Percentiles rank a stretch among this genome's conserved stretches.
Evolutionary conservation across 2,888 invertebrate species (phyloP).

Genomic region (Hypercompe scribonia): DNA sequence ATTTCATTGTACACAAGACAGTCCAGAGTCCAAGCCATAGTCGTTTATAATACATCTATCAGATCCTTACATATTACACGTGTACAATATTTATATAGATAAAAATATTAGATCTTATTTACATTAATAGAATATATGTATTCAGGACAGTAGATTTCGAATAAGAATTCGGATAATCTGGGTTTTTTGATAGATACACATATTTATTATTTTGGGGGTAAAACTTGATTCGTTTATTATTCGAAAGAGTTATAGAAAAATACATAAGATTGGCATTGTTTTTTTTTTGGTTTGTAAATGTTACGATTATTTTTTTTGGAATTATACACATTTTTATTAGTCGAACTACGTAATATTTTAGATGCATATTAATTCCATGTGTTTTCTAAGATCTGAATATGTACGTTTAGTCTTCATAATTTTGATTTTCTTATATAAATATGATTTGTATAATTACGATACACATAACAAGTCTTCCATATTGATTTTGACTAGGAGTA

Average conservation of each 20-base stretch:
- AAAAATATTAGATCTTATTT: conserved; percentile 45
- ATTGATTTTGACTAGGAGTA: conserved; percentile 51
- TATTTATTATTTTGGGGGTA: neutral
- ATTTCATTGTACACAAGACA: conserved; percentile 28
- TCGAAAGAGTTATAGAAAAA: neutral
- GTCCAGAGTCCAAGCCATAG: conserved; percentile 39
- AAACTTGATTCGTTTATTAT: neutral
- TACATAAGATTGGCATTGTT: neutral
- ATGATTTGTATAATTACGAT: conserved; percentile 7
- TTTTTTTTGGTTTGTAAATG: neutral
- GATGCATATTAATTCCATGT: neutral
- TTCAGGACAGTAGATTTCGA: neutral
- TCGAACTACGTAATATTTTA: neutral
- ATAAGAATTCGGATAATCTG: neutral
- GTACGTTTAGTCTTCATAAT: neutral
- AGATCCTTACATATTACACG: neutral
- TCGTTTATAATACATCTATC: conserved; percentile 23
- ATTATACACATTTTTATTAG: neutral
- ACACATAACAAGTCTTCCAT: conserved; percentile 36
- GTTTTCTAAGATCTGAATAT: neutral
- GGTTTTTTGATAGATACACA: neutral
- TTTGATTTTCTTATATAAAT: conserved; percentile 7
- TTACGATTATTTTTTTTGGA: neutral
- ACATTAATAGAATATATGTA: conserved; percentile 4
- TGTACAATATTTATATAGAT: conserved; percentile 14